A percentile compares a stretch with the other conserved stretches of the same genome.
Conservation (phyloP, 2,888 invertebrate genomes). For the Dexiosoma caninum region DNA sequence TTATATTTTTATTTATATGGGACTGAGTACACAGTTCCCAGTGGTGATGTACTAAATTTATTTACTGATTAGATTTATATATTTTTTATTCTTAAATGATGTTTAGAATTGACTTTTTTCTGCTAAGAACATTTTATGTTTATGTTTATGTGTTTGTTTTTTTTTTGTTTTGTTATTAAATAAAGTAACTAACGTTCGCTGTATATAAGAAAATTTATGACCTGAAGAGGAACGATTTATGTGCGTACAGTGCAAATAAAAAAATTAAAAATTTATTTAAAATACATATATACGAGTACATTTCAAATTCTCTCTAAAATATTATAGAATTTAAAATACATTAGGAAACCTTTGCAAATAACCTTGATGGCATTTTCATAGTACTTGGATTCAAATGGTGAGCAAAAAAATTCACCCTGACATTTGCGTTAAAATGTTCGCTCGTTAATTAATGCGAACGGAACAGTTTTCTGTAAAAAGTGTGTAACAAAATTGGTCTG, state of each 20-base stretch:
- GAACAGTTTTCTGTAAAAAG: not conserved
- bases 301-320: not conserved
- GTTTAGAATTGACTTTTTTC: not conserved
- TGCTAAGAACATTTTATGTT: not conserved
- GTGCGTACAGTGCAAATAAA: not conserved
- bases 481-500: not conserved
- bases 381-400: not conserved
- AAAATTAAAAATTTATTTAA: not conserved
- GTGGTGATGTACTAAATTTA: slow-evolving; percentile 75
- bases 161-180: not conserved
- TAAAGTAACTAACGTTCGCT: not conserved
- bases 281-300: not conserved
- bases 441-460: slow-evolving; percentile 1
- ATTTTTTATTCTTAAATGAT: slow-evolving; percentile 38
- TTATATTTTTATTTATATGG: slow-evolving; percentile 36
- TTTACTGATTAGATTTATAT: slow-evolving; percentile 76
- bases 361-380: slow-evolving; percentile 15
- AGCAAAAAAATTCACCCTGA: not conserved
- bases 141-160: not conserved
- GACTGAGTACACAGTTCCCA: slow-evolving; percentile 67
- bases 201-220: not conserved
- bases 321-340: not conserved
- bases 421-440: slow-evolving; percentile 28
- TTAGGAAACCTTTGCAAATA: not conserved
- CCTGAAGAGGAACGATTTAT: not conserved